These are phyloP conservation scores for Cherax destructor DNA, from an alignment of 1,140 invertebrate species.

Conservation along the genomic window DNA sequence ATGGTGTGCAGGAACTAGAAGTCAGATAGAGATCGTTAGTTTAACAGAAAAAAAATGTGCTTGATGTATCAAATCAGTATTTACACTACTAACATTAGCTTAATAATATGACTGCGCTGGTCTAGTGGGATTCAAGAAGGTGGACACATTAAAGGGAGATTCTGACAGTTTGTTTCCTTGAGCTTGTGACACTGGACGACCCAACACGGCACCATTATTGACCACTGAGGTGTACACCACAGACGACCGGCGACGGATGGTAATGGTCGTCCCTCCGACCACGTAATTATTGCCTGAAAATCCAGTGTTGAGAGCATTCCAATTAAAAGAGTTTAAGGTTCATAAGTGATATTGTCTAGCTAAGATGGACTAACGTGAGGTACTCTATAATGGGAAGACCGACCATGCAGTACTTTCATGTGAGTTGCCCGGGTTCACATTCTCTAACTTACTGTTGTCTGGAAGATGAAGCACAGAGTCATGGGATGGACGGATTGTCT, in stretches of 20 bases:
- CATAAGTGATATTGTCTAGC: neutral
- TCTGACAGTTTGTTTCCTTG: neutral
- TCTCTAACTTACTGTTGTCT: neutral
- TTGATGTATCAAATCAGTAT: neutral
- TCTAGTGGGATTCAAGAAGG: slow-evolving; percentile 15
- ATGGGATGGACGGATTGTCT: neutral
- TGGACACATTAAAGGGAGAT: slow-evolving; percentile 14
- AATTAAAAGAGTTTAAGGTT: neutral
- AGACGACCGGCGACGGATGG: slow-evolving; percentile 15
- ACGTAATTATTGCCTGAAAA: neutral
- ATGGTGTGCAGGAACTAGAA: no score
- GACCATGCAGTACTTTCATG: neutral
- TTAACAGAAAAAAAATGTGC: neutral
- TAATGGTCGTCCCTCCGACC: neutral
- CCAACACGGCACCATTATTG: slow-evolving; percentile 12
- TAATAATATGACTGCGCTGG: neutral
- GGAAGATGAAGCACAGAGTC: neutral
- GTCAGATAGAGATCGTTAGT: neutral
- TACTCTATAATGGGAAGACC: neutral
- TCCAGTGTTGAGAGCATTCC: neutral
- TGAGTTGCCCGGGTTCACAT: neutral
- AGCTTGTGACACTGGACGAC: slow-evolving; percentile 18
- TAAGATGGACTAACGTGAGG: neutral
- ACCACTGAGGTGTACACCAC: neutral
- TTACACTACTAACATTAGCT: neutral